A percentile compares a stretch with the other conserved stretches of the same genome.
Evolutionary conservation across 2,888 invertebrate genomes (phyloP).

Genomic region (Byasa hedistus): DNA sequence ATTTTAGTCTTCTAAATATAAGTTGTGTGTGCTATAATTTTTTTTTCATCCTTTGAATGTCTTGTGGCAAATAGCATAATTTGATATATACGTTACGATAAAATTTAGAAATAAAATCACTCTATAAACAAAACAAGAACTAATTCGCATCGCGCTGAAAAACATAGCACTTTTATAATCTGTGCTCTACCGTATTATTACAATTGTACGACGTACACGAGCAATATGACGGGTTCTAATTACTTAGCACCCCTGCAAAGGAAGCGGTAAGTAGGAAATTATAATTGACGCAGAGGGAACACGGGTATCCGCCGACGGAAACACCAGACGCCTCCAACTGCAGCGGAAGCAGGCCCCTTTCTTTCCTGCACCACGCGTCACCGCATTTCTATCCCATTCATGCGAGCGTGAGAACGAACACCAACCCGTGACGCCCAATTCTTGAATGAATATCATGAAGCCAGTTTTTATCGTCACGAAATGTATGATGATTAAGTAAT

Average conservation of each 20-base stretch:
- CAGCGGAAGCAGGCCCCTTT: conserved; percentile 75
- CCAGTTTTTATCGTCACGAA: conserved; percentile 47
- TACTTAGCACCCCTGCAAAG: conserved; percentile 47
- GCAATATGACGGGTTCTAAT: conserved; percentile 28
- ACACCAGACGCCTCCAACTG: conserved; percentile 60
- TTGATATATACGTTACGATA: neutral
- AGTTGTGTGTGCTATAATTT: too few species aligned
- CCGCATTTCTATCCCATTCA: conserved; percentile 55
- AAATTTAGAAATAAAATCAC: neutral
- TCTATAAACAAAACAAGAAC: neutral
- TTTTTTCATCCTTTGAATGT: too few species aligned
- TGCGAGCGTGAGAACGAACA: conserved; percentile 70
- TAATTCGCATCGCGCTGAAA: neutral
- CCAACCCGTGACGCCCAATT: conserved; percentile 61
- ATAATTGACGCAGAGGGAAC: conserved; percentile 72
- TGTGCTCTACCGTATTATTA: conserved; percentile 6
- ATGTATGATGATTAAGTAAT: conserved; percentile 53
- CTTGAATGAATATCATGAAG: conserved; percentile 68
- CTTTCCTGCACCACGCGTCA: conserved; percentile 52
- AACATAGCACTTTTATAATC: neutral
- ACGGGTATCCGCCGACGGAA: conserved; percentile 69
- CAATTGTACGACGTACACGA: neutral
- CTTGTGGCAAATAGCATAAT: too few species aligned
- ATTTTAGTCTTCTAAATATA: too few species aligned
- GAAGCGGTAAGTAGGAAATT: conserved; percentile 73